These are phyloP conservation scores for Cottoperca gobio DNA, from an alignment of 2,797 vertebrate species.

Conservation along the genomic window DNA sequence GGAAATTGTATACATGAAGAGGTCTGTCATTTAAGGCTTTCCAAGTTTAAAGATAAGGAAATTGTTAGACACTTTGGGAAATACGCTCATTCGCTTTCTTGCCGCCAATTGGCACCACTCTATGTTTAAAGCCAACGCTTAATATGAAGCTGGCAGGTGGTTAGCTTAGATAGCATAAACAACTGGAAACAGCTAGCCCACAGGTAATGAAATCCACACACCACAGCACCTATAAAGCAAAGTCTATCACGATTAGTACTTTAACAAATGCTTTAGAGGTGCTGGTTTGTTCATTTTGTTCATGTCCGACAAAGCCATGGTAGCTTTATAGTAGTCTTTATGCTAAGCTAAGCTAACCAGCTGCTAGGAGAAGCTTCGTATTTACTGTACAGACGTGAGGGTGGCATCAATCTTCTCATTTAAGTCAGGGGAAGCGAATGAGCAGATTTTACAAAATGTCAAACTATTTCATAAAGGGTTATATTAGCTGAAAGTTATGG, in stretches of 20 bases:
- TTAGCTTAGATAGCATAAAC: neutral
- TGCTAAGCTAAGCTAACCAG: no score
- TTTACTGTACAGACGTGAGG: no score
- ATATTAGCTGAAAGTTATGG: neutral
- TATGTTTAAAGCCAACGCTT: no score
- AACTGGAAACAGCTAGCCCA: neutral
- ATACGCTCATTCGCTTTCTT: neutral
- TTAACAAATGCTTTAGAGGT: neutral
- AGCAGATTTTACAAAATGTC: neutral
- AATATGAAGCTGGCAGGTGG: neutral
- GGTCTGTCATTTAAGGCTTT: neutral
- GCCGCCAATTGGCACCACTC: neutral
- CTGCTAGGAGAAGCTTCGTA: no score
- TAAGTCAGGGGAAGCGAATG: neutral
- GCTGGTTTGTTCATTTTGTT: neutral
- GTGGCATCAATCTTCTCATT: neutral
- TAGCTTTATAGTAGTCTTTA: neutral
- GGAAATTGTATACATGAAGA: neutral
- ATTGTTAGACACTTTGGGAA: neutral
- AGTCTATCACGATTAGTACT: no score
- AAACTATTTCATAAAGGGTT: neutral
- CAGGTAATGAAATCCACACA: neutral
- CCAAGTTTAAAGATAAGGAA: neutral
- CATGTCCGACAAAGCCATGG: neutral
- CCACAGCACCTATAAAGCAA: neutral